phyloP scores from a whole-genome alignment of 2,888 invertebrate genomes.

The Augiades crinisus region DNA sequence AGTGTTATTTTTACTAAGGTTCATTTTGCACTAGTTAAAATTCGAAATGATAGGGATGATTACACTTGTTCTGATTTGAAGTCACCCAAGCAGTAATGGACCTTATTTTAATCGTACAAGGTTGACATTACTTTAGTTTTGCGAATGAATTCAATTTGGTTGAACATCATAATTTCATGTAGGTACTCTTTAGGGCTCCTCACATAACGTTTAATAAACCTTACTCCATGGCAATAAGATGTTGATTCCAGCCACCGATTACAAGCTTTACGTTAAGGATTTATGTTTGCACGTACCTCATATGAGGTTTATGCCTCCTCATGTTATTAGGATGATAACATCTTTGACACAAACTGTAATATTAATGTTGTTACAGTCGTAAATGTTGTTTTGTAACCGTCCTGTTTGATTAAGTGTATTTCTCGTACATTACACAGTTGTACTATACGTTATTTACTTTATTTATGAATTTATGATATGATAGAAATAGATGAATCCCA shows the following conservation, averaged over 20 bases:
- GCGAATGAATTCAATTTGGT: conserved; percentile 11
- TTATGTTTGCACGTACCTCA: conserved; percentile 19
- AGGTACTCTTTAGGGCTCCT: neutral
- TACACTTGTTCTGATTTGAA: conserved; percentile 4
- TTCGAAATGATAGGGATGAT: conserved; percentile 9
- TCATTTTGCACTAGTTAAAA: neutral
- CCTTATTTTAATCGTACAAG: neutral
- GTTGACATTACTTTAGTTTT: neutral
- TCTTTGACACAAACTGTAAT: conserved; percentile 14
- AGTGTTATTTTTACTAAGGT: too few species aligned
- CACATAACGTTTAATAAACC: neutral
- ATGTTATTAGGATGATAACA: conserved; percentile 19
- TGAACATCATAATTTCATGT: conserved; percentile 11
- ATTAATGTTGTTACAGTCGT: neutral
- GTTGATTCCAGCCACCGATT: neutral
- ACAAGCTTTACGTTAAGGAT: neutral
- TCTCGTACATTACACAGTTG: too few species aligned
- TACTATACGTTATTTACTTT: neutral
- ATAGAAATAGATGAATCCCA: too few species aligned
- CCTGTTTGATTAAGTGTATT: neutral
- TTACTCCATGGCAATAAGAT: neutral
- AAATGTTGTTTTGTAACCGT: neutral
- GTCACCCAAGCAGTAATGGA: neutral
- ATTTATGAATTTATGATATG: too few species aligned
- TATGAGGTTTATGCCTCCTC: conserved; percentile 11